Base-by-base conservation (phyloP, 2,888 invertebrate species). In the Agriopis leucophaearia region DNA sequence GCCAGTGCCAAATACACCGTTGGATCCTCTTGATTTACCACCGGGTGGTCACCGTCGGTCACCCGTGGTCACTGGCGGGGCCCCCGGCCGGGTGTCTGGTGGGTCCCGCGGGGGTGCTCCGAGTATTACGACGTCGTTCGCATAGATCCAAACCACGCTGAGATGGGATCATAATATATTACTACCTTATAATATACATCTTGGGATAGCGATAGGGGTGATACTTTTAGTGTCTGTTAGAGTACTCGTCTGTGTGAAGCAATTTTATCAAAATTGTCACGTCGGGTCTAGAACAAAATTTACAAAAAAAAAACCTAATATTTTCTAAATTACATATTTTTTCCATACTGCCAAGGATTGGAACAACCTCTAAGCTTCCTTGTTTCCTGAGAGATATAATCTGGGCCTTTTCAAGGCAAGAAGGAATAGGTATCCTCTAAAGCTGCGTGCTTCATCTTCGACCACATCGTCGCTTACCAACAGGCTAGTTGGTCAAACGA, bases 71-170 rank as follows among this genome's bases (percentile, higher is more conserved):
- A 42, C 55, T 13, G 12, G 40, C n/a, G 42, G 8, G 42, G 8
- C 55, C 36, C 15, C 16, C 10, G 12, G 12, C 9, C 36, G 36
- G 10, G 16, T 13, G 45, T 40, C 18, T 12, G 48, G 48, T 0
- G 1, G 38, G 62, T 45, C 62, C 45, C 64, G 13, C 45, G 64
- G 52, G 64, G 45, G 56, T 58, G 56, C 58, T 58, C 40, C 47
- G 38, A 15, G 54, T 40, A 50, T 65, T 54, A 59, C 47, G 52
- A 55, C 52, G 58, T 59, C 59, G 55, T 59, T 48, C 55, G 9
- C 57, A 45, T 44, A 44, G 52, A 62, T 8, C 61, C 42, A 18
- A 35, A 35, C 42, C 12, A 3, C n/a, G 27, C 27, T 42, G 13
- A 1, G 35, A 10, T 16, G 16, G 44, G 36, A 55, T 55, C 42